Base-by-base conservation (phyloP, 30 jellyfish, hydroid and myxozoan species). In the Morbakka virulenta region DNA sequence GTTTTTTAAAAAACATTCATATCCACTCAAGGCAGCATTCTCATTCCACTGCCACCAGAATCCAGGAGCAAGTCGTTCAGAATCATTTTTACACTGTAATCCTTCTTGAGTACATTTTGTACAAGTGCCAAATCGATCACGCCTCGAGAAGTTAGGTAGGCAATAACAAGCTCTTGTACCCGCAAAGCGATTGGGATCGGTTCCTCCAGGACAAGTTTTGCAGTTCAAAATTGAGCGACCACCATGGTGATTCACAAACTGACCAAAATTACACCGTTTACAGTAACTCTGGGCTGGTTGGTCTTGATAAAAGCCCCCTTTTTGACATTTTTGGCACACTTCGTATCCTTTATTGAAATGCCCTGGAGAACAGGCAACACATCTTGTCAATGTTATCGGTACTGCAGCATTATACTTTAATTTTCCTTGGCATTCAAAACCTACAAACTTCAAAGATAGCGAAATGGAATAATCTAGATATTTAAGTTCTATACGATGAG, bases 31-130 rank as follows among this genome's bases (percentile, higher is more conserved):
- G 4, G 69, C 25, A 14, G 11, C 13, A 50, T 20, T 36, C 23
- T 61, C 36, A 6, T 30, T 62, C 90, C 90, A 79, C 11, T 71
- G 22, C 83, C 64, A 32, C 90, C 90, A 79, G 34, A 47, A 79
- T 34, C 90, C 90, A 14, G 20, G 34, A 30, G 26, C 21, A 14
- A 79, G 32, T 25, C 17, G 17, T 21, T 61, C 81, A 30, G 66
- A 79, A 49, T 79, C 90, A 13, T 29, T 62, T 22, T 12, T n/a
- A 36, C 90, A 79, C n/a, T 48, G 34, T 30, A 79, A 35, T 41
- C 89, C 89, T 9, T 9, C 61, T 9, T 78, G 64, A 4, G 1
- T 1, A 33, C 89, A 78, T 41, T 64, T 35, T 53, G 29, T 50
- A 41, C 89, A 78, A 17, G 48, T 28, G 41, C 81, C 89, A 64